Evolutionary conservation across 2,888 invertebrate species (phyloP).

Genomic region (Leptopterna dolabrata): DNA sequence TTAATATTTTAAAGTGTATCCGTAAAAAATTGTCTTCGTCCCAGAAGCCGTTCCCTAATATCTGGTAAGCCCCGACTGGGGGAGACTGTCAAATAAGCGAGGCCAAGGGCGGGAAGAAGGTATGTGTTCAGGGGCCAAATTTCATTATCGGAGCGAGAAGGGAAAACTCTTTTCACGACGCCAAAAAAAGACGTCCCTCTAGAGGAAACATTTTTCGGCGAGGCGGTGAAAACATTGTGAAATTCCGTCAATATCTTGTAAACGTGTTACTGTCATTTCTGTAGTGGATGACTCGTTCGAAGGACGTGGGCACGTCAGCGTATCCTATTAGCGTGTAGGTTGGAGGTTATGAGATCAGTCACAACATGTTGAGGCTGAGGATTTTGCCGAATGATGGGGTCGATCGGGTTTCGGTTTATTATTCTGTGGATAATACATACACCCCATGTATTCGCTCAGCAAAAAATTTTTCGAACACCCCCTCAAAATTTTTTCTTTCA

Average conservation of each 20-base stretch:
- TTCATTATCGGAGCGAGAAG: conserved; percentile 14
- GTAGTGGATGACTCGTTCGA: no score
- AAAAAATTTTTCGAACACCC: no score
- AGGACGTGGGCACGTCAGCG: no score
- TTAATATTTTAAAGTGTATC: conserved; percentile 51
- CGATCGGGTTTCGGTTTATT: no score
- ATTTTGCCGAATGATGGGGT: no score
- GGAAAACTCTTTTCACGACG: background rate
- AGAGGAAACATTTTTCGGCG: background rate
- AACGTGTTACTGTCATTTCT: background rate
- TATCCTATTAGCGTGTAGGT: no score
- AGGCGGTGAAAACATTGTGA: background rate
- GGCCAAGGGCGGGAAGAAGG: background rate
- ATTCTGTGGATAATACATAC: no score
- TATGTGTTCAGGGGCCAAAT: conserved; percentile 38
- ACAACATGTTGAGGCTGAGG: no score
- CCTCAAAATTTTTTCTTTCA: no score
- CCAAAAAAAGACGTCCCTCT: background rate
- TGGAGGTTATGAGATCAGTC: no score
- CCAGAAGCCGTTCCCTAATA: conserved; percentile 1
- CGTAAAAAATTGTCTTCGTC: conserved; percentile 38
- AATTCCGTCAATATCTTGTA: background rate
- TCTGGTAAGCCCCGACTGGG: background rate
- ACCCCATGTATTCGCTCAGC: no score
- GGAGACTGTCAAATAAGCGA: conserved; percentile 35